Conservation (phyloP, 2,888 invertebrate genomes). For the Cosmia trapezina region DNA sequence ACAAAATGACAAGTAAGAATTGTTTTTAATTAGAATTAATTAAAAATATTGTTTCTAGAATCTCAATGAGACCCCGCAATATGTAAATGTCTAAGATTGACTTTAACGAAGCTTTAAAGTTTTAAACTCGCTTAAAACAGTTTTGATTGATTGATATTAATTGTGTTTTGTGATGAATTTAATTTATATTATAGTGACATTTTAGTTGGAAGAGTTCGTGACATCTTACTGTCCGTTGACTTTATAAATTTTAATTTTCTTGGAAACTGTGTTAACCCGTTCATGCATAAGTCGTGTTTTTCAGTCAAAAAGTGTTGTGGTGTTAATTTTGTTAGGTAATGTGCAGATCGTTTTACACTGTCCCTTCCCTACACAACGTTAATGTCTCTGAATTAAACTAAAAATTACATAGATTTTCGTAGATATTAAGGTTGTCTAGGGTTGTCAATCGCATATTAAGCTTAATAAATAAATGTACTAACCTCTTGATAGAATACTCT, state of each 20-base stretch:
- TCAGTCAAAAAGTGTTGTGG: slow-evolving; percentile 27
- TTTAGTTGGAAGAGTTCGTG: slow-evolving; percentile 13
- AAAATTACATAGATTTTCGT: not conserved
- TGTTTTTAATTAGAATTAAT: too few relatives aligned
- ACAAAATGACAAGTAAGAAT: not conserved
- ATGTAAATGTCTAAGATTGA: slow-evolving; percentile 29
- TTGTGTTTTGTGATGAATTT: slow-evolving; percentile 41
- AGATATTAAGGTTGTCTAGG: slow-evolving; percentile 15
- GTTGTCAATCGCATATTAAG: slow-evolving; percentile 14
- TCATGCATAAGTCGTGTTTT: slow-evolving; percentile 37
- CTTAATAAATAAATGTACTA: slow-evolving; percentile 62
- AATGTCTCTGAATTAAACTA: not conserved
- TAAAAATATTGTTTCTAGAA: slow-evolving; percentile 8
- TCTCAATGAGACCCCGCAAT: slow-evolving; percentile 17
- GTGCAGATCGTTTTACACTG: slow-evolving; percentile 17
- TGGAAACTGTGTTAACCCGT: slow-evolving; percentile 6
- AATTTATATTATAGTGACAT: slow-evolving; percentile 34
- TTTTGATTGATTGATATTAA: slow-evolving; percentile 50
- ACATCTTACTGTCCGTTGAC: slow-evolving; percentile 9
- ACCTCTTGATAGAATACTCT: slow-evolving; percentile 90
- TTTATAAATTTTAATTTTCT: slow-evolving; percentile 9
- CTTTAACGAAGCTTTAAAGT: slow-evolving; percentile 11
- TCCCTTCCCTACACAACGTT: slow-evolving; percentile 1
- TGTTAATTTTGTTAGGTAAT: slow-evolving; percentile 42
- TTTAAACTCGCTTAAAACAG: slow-evolving; percentile 37